Evolutionary conservation across 2,113 vertebrate genomes (phyloP), one percentile per base, ranked within the genome.

Genomic region (Rutilus rutilus): DNA sequence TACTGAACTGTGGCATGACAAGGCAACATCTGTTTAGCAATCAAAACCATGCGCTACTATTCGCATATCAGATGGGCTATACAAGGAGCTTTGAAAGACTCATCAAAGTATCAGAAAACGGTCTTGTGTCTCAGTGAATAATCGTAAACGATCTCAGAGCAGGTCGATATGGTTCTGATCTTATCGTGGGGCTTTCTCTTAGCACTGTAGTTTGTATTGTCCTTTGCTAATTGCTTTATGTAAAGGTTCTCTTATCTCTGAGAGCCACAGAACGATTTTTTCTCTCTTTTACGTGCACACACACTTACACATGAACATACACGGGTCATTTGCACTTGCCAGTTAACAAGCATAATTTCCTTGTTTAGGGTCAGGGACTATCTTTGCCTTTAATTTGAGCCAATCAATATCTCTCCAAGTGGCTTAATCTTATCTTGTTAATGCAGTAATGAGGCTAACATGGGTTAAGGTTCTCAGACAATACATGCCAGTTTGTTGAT

Each of bases 341-440:
- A 45, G 50, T 50, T 52, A 83, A 83, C 83, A 87, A 76, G 85
- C 45, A 54, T 87, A 33, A 79, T 86, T 89, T 87, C 78, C 65
- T 82, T 79, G 54, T 83, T 80, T 39, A 11, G 74, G 86, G 79
- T 83, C 86, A 87, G 83, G 62, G 57, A 85, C 86, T 76, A 87
- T 89, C 88, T 87, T 89, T 87, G 64, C 86, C 85, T 87, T 85
- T 83, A 85, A 87, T 87, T 89, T 89, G 83, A 67, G 83, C 57
- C 42, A 77, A 89, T 89, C 88, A 85, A 87, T 89, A 87, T 87
- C 73, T 85, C 88, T 87, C 65, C 78, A 87, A 89, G 83, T 85
- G 86, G 74, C 83, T 85, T 87, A 86, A 87, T 89, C 88, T 89
- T 89, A 89, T 89, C 80, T 89, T 17, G 83, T 85, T 83, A 89